These are phyloP conservation scores for Mesorhabditis belari DNA, from an alignment of 2,888 invertebrate genomes.

Conservation along the genomic window DNA sequence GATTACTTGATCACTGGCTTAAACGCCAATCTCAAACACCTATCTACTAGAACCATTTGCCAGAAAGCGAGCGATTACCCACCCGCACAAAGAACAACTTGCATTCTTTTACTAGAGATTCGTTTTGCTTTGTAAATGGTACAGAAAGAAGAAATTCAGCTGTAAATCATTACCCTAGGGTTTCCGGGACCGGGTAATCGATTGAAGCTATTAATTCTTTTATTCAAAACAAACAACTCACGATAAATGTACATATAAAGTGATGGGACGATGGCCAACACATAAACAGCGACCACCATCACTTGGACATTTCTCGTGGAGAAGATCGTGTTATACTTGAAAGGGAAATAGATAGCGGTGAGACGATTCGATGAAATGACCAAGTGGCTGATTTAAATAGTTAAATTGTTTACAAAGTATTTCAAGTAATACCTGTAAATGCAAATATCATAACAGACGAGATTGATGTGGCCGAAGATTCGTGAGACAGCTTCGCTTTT, in stretches of 20 bases:
- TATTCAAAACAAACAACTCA: not conserved
- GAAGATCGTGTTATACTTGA: conserved; percentile 14
- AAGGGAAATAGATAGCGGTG: conserved; percentile 15
- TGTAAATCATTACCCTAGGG: too few relatives aligned
- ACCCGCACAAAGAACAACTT: too few relatives aligned
- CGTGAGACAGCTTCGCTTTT: not conserved
- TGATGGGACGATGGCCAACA: conserved; percentile 15
- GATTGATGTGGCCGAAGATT: not conserved
- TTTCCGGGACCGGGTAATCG: too few relatives aligned
- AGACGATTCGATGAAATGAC: conserved; percentile 23
- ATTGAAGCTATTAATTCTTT: too few relatives aligned
- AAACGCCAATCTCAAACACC: too few relatives aligned
- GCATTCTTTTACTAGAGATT: too few relatives aligned
- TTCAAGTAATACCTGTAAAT: not conserved
- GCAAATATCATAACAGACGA: not conserved
- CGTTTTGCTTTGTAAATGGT: too few relatives aligned
- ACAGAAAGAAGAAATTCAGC: too few relatives aligned
- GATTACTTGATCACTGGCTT: too few relatives aligned
- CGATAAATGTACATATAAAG: conserved; percentile 20
- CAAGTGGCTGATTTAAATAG: conserved; percentile 9
- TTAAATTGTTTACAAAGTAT: not conserved
- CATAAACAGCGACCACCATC: conserved; percentile 14
- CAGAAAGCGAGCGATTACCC: too few relatives aligned
- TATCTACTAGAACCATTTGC: too few relatives aligned
- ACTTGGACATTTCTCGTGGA: conserved; percentile 2